Percentiles rank a stretch among this genome's conserved stretches.
Conservation (phyloP, 1,140 invertebrate species). For the Frieseomelitta varia region DNA sequence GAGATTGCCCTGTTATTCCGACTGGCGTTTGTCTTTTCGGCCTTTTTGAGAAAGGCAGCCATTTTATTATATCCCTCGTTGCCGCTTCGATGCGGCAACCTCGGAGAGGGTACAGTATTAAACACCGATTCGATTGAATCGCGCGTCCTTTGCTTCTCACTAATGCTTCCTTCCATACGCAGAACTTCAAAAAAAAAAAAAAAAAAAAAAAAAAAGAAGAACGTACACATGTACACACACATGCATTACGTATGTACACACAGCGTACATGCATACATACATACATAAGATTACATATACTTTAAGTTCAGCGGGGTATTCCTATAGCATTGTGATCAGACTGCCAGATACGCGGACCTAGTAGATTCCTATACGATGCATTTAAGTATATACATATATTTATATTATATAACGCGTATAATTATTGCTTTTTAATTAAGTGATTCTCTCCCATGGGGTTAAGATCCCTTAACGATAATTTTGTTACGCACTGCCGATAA, state of each 20-base stretch:
- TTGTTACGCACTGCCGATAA: conserved; percentile 28
- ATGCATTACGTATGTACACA: background rate
- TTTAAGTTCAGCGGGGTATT: conserved; percentile 62
- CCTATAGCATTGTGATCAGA: conserved; percentile 73
- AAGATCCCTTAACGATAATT: conserved; percentile 56
- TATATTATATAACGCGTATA: conserved; percentile 66
- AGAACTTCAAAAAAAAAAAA: conserved; percentile 31
- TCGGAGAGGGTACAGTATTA: conserved; percentile 57
- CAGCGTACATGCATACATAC: background rate
- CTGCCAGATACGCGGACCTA: conserved; percentile 73
- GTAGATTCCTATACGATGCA: conserved; percentile 77
- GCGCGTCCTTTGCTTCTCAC: conserved; percentile 55
- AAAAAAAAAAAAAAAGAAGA: too few species aligned
- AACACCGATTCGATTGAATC: conserved; percentile 46
- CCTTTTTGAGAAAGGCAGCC: conserved; percentile 59
- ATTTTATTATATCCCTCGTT: conserved; percentile 61
- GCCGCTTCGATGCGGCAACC: conserved; percentile 17
- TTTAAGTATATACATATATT: conserved; percentile 75
- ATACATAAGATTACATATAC: conserved; percentile 4
- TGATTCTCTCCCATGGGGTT: conserved; percentile 32
- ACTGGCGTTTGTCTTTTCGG: conserved; percentile 22
- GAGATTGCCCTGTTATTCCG: background rate
- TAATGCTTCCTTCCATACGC: conserved; percentile 50
- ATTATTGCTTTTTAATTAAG: conserved; percentile 67
- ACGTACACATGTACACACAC: too few species aligned